Evolutionary conservation across 2,113 vertebrate species (phyloP), one percentile per base, ranked within the genome.

Genomic region (Athene noctua): DNA sequence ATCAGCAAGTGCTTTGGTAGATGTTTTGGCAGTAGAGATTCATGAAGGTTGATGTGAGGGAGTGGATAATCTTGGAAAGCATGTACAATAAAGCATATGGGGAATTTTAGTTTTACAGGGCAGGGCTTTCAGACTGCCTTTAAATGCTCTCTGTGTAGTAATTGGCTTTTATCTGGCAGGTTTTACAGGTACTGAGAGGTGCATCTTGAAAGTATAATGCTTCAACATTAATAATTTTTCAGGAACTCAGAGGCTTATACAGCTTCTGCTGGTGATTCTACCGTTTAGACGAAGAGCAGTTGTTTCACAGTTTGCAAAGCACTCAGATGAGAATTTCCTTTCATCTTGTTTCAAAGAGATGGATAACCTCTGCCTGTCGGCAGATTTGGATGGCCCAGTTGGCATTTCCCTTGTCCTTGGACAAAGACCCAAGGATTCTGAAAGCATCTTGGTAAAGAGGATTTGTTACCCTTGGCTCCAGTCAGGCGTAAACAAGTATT

Each of bases 341-440:
- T 93, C 52, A 55, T 80, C 57, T 34, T 74, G 74, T 75, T 86
- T 92, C 72, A 85, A 70, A 86, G 46, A 70, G 79, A 63, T 88
- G 58, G 74, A 70, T 95, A 96, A 96, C 70, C 91, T 85, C 74
- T 94, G 57, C 78, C 65, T 80, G 19, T 52, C 6, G 25, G 68
- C 92, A 84, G 68, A 74, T 80, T 84, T 88, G 89, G 85, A 91
- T 96, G 93, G 86, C 59, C 68, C 80, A 40, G n/a, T 81, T 97
- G 94, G 92, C 18, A 7, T 97, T 94, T 95, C 92, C 78, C 72
- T 79, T 36, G 26, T 65, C 93, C 83, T 71, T 61, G 90, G 96
- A 86, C 71, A 86, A 80, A 82, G 47, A 44, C 82, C 86, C 59
- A 72, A 94, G 89, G 62, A 87, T 87, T 95, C 75, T 92, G 92